Percentiles rank a stretch among this genome's conserved stretches.
Evolutionary conservation across 2,113 vertebrate species (phyloP).

Genomic region (Eulacestoma nigropectus): DNA sequence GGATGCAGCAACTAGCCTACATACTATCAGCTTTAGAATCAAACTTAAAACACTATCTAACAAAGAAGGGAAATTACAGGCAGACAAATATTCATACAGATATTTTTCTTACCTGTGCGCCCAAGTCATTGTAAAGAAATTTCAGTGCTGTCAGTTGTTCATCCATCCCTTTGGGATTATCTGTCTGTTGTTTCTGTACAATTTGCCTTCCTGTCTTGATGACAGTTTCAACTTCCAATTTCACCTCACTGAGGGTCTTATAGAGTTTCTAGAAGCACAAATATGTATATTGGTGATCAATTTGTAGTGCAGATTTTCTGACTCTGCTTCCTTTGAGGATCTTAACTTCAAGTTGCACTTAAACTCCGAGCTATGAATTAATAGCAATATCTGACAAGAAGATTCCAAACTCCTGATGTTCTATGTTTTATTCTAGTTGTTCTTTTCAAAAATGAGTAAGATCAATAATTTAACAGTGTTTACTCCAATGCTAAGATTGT

Average conservation of each 20-base stretch:
- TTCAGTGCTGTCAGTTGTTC: slow-evolving; percentile 93
- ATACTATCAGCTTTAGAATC: neutral
- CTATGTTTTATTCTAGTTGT: neutral
- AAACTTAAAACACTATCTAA: neutral
- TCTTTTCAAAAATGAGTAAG: neutral
- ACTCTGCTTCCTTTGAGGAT: neutral
- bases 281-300: neutral
- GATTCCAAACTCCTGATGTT: neutral
- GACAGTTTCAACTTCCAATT: slow-evolving; percentile 96
- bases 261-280: slow-evolving; percentile 85
- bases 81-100: neutral
- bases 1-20: neutral
- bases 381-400: neutral
- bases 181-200: slow-evolving; percentile 96
- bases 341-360: neutral
- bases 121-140: slow-evolving; percentile 93
- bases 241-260: slow-evolving; percentile 95
- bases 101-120: slow-evolving; percentile 82
- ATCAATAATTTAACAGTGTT: neutral
- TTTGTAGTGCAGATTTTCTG: neutral
- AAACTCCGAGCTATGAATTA: neutral
- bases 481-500: neutral
- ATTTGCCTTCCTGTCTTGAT: slow-evolving; percentile 98
- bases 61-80: neutral
- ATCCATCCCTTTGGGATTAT: slow-evolving; percentile 95